Percentiles rank a stretch among this genome's conserved stretches.
Evolutionary conservation across 2,113 vertebrate species (phyloP).

Genomic region (Sapajus apella): DNA sequence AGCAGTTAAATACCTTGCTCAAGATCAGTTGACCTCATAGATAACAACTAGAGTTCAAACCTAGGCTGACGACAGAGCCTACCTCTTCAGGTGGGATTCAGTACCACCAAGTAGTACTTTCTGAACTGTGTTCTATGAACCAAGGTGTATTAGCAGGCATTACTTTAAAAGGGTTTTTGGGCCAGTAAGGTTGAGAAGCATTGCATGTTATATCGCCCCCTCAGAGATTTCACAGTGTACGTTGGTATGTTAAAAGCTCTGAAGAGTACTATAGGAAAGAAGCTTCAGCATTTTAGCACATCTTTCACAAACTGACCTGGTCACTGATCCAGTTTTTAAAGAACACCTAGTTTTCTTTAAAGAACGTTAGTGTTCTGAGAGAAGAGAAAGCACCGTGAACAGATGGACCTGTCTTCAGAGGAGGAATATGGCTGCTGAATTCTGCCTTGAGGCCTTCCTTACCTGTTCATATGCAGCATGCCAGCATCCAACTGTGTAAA

Average conservation of each 20-base stretch:
- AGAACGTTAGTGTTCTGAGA: neutral
- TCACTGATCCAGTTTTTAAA: neutral
- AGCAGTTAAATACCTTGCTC: neutral
- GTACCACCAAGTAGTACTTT: neutral
- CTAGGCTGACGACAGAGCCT: neutral
- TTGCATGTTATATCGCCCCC: neutral
- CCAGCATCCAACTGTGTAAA: neutral
- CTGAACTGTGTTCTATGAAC: neutral
- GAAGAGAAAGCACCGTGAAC: neutral
- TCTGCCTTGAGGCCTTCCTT: neutral
- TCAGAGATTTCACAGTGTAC: neutral
- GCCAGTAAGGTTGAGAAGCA: neutral
- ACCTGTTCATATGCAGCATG: neutral
- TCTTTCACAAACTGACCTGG: neutral
- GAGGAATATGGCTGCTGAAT: neutral
- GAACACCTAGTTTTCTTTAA: neutral
- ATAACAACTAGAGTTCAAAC: neutral
- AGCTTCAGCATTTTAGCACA: neutral
- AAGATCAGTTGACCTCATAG: neutral
- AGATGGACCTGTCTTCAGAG: too few relatives aligned
- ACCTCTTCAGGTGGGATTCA: neutral
- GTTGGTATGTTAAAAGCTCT: neutral
- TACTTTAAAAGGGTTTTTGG: neutral
- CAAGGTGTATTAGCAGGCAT: neutral
- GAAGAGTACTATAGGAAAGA: neutral